A percentile compares a stretch with the other conserved stretches of the same genome.
Conservation (phyloP, 2,888 invertebrate species). For the Tenthredo scrophulariae region DNA sequence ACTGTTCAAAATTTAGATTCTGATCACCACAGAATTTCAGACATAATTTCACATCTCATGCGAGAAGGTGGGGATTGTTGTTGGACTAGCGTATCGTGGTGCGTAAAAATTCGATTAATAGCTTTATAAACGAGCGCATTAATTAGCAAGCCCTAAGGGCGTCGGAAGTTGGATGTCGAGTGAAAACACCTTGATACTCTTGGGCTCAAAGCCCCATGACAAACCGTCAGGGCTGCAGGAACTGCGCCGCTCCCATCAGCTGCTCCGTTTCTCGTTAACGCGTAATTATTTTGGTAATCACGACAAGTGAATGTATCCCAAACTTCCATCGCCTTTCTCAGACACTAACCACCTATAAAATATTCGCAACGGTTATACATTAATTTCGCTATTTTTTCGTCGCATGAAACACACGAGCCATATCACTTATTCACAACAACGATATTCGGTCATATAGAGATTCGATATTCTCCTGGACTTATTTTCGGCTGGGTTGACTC, state of each 20-base stretch:
- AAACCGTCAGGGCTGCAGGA: background rate
- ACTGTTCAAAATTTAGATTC: background rate
- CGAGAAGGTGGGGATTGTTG: background rate
- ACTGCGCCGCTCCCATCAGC: constrained; percentile 20
- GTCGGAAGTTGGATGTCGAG: constrained; percentile 14
- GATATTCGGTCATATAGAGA: background rate
- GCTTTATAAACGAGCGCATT: constrained; percentile 25
- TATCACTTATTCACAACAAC: background rate
- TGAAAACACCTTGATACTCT: constrained; percentile 38
- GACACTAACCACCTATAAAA: background rate
- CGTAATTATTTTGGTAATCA: constrained; percentile 31
- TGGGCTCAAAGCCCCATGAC: background rate
- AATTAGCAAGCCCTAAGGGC: background rate
- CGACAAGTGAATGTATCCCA: background rate
- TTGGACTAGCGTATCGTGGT: constrained; percentile 2
- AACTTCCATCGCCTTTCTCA: background rate
- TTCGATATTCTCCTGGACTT: no score
- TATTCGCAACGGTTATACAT: background rate
- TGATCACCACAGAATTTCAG: background rate
- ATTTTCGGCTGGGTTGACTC: background rate
- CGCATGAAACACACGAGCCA: background rate
- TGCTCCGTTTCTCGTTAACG: constrained; percentile 41
- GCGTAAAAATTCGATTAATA: constrained; percentile 35
- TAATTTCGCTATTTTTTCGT: background rate
- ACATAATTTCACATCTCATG: background rate